Percentiles rank a stretch among this genome's conserved stretches.
phyloP scores from a whole-genome alignment of 2,888 invertebrate genomes.

The Hybos culiciformis region DNA sequence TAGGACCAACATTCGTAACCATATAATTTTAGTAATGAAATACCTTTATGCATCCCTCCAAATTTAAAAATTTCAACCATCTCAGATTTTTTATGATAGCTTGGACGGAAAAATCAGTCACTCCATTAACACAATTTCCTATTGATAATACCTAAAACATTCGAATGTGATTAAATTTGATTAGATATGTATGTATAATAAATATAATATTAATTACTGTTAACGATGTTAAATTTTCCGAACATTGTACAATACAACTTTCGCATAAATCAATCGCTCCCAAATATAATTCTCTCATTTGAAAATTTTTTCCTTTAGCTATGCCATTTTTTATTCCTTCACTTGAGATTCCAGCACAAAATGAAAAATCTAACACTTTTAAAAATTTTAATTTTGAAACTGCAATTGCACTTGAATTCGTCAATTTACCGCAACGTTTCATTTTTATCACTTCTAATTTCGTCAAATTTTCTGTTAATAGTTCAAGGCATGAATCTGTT shows the following conservation, averaged over 20 bases:
- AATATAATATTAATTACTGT: too few species aligned
- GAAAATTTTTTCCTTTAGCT: constrained; percentile 38
- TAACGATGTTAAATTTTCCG: constrained; percentile 43
- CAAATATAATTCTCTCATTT: constrained; percentile 41
- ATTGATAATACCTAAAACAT: constrained; percentile 46
- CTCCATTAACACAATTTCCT: constrained; percentile 56
- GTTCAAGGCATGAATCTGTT: constrained; percentile 46
- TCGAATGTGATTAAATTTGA: too few species aligned
- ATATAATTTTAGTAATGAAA: too few species aligned
- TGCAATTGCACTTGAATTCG: constrained; percentile 44
- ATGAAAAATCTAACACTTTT: constrained; percentile 49
- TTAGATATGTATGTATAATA: too few species aligned
- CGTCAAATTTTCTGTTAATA: constrained; percentile 44
- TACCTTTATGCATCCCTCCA: constrained; percentile 55
- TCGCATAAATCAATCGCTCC: constrained; percentile 49
- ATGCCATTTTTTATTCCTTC: constrained; percentile 48
- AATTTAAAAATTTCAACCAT: constrained; percentile 43
- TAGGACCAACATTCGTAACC: constrained; percentile 24
- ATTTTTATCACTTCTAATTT: constrained; percentile 47
- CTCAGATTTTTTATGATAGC: constrained; percentile 50
- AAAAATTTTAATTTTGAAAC: constrained; percentile 42
- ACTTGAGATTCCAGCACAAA: constrained; percentile 49
- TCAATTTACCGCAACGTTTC: constrained; percentile 49
- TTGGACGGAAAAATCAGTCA: constrained; percentile 54
- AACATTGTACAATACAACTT: constrained; percentile 44